phyloP scores from a whole-genome alignment of 2,113 vertebrate genomes.

The Oreochromis niloticus region DNA sequence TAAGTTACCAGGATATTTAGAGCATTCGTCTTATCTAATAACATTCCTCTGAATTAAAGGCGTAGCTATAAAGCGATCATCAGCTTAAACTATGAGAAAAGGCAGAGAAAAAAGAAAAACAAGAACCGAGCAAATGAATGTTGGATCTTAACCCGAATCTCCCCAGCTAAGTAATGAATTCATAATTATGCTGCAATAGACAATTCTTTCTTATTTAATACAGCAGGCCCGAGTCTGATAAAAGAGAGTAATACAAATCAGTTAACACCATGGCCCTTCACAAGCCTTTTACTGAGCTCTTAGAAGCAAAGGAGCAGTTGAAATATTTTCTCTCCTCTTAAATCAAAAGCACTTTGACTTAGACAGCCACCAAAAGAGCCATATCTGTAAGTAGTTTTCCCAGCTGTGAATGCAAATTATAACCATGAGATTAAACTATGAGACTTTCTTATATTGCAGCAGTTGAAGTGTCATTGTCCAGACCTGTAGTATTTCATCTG shows the following conservation, averaged over 20 bases:
- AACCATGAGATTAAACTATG: neutral
- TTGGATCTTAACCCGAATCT: neutral
- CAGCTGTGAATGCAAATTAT: neutral
- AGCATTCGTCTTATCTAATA: neutral
- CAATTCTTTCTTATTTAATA: neutral
- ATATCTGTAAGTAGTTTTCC: neutral
- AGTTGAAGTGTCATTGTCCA: neutral
- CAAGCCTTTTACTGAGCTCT: neutral
- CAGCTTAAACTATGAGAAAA: neutral
- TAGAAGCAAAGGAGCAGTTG: neutral
- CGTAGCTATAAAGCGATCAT: neutral
- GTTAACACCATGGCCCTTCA: neutral
- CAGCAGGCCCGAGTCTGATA: neutral
- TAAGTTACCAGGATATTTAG: rapidly evolving
- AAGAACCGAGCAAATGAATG: neutral
- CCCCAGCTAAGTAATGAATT: neutral
- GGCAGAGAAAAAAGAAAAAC: neutral
- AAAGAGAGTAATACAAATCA: neutral
- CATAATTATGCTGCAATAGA: neutral
- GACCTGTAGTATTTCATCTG: neutral
- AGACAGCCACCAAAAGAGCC: neutral
- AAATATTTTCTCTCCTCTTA: neutral
- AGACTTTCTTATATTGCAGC: neutral
- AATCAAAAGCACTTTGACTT: neutral
- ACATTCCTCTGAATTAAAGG: neutral